phyloP scores from a whole-genome alignment of 2,113 vertebrate genomes.

The Telmatochromis sp. region DNA sequence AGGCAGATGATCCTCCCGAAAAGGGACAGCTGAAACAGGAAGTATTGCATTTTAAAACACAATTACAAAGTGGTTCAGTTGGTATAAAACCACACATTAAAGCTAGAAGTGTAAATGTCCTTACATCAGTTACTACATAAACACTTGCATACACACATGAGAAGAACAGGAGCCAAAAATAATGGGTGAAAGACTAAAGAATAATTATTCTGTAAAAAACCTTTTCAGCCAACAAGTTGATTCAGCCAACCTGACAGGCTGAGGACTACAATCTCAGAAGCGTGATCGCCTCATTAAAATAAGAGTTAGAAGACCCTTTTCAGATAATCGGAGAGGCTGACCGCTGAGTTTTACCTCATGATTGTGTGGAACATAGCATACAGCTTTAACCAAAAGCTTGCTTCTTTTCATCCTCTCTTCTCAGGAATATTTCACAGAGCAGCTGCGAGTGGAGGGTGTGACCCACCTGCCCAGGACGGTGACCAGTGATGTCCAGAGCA shows the following conservation, averaged over 20 bases:
- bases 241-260: not conserved
- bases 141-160: not conserved
- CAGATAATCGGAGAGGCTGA: not conserved
- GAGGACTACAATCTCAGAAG: not conserved
- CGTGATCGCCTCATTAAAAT: not conserved
- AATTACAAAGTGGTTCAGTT: not conserved
- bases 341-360: not conserved
- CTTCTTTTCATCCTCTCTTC: not conserved
- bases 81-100: not conserved
- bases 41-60: not conserved
- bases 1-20: not conserved
- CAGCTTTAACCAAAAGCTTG: not conserved
- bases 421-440: conserved; percentile 92
- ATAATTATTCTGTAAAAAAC: not conserved
- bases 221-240: not conserved
- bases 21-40: not conserved
- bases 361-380: not conserved
- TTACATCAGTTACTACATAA: not conserved
- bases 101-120: not conserved
- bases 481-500: conserved; percentile 84
- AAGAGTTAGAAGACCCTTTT: not conserved
- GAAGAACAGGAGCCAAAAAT: not conserved
- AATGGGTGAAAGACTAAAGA: not conserved
- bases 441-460: conserved; percentile 82
- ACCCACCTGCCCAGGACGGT: conserved; percentile 83